phyloP scores from a whole-genome alignment of 2,888 invertebrate species.

The Hydraecia micacea region DNA sequence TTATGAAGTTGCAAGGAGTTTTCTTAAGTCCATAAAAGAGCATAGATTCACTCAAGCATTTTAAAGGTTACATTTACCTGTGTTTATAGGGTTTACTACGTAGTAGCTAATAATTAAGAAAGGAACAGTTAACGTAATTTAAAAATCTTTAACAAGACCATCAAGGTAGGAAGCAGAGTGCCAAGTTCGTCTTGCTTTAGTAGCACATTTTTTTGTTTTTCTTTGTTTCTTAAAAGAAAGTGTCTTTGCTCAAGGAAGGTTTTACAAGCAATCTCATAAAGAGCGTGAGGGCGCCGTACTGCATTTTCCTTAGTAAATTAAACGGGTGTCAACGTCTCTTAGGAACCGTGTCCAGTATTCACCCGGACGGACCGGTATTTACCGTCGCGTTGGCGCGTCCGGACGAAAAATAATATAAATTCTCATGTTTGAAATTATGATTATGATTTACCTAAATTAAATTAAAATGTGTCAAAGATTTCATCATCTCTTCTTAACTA shows the following conservation, averaged over 20 bases:
- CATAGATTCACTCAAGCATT: not conserved
- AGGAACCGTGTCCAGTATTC: constrained; percentile 46
- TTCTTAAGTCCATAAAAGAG: not conserved
- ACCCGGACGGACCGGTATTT: constrained; percentile 35
- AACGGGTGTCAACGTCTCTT: constrained; percentile 51
- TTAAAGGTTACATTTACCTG: not conserved
- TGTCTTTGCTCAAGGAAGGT: constrained; percentile 33
- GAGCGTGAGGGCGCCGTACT: constrained; percentile 37
- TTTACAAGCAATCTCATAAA: constrained; percentile 56
- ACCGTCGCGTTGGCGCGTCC: not conserved
- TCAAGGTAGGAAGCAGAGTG: not conserved
- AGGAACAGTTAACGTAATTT: not conserved
- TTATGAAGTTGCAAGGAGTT: not conserved
- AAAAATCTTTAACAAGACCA: constrained; percentile 6
- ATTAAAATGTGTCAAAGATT: not conserved
- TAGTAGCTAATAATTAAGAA: not conserved
- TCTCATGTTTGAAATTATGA: not conserved
- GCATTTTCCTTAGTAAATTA: constrained; percentile 61
- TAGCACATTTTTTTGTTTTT: constrained; percentile 18
- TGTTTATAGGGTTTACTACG: not conserved
- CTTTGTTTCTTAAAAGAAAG: constrained; percentile 38
- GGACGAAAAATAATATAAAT: constrained; percentile 36
- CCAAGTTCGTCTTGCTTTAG: constrained; percentile 16
- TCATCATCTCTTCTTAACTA: not conserved
- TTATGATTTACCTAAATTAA: not conserved